These are phyloP conservation scores for Cliona cf. orientalis DNA, from an alignment of 37 sponge, comb jelly and placozoan genomes.

Conservation along the genomic window DNA sequence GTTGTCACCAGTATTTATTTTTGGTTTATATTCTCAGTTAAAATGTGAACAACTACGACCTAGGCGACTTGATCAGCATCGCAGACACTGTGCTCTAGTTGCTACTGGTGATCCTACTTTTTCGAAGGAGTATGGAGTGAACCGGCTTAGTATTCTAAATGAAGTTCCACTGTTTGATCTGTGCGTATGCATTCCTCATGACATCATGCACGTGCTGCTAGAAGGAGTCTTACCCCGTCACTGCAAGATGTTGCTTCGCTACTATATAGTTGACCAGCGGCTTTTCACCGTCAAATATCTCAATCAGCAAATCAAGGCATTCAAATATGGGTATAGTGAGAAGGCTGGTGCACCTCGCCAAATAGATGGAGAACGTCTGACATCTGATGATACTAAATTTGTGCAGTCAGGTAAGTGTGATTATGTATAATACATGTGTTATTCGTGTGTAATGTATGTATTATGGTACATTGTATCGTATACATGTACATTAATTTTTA, in stretches of 20 bases:
- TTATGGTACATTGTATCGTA: not conserved
- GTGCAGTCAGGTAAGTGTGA: not conserved
- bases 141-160: conserved; percentile 1
- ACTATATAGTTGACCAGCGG: not conserved
- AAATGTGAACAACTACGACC: not conserved
- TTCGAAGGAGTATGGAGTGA: not conserved
- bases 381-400: not conserved
- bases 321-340: not conserved
- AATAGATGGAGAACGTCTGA: not conserved
- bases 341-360: not conserved
- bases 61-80: not conserved
- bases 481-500: not conserved
- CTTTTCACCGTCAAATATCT: not conserved
- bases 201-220: not conserved
- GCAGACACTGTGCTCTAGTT: not conserved
- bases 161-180: not conserved
- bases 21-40: not conserved
- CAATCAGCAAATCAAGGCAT: not conserved
- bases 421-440: no score
- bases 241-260: not conserved
- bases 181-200: not conserved
- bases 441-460: no score
- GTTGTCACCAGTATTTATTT: not conserved
- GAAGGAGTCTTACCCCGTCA: conserved; percentile 1
- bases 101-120: not conserved